Evolutionary conservation across 2,888 invertebrate genomes (phyloP).

Genomic region (Standfussiana lucernea): DNA sequence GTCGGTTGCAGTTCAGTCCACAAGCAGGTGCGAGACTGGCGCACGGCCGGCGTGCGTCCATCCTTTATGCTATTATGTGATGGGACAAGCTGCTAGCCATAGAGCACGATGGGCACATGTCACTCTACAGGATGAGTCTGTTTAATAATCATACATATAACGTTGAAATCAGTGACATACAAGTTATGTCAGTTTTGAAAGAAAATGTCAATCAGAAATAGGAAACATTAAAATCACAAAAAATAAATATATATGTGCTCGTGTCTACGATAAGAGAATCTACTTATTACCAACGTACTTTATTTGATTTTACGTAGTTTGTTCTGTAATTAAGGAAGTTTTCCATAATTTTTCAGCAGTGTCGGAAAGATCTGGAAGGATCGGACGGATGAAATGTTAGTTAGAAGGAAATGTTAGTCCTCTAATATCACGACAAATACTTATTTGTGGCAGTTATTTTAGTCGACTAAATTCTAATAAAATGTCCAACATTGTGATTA

Average conservation of each 20-base stretch:
- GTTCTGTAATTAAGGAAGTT: background rate
- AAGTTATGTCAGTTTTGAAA: background rate
- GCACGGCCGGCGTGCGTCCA: conserved; percentile 80
- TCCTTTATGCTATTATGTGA: conserved; percentile 79
- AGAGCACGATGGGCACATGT: conserved; percentile 77
- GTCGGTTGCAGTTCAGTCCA: conserved; percentile 46
- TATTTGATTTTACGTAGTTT: background rate
- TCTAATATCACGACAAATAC: background rate
- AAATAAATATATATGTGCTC: background rate
- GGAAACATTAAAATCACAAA: background rate
- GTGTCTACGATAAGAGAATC: background rate
- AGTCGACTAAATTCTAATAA: background rate
- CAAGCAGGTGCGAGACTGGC: conserved; percentile 73
- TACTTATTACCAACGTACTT: background rate
- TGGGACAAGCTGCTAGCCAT: conserved; percentile 83
- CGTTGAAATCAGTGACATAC: background rate
- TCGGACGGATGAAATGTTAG: background rate
- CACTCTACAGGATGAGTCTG: conserved; percentile 69
- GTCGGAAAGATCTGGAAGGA: background rate
- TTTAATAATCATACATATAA: background rate
- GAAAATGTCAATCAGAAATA: background rate
- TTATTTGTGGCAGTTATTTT: conserved; percentile 21
- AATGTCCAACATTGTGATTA: conserved; percentile 8
- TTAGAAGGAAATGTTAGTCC: background rate
- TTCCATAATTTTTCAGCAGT: background rate